Conservation (phyloP, 2,113 vertebrate species). For the Alaudala cheleensis region DNA sequence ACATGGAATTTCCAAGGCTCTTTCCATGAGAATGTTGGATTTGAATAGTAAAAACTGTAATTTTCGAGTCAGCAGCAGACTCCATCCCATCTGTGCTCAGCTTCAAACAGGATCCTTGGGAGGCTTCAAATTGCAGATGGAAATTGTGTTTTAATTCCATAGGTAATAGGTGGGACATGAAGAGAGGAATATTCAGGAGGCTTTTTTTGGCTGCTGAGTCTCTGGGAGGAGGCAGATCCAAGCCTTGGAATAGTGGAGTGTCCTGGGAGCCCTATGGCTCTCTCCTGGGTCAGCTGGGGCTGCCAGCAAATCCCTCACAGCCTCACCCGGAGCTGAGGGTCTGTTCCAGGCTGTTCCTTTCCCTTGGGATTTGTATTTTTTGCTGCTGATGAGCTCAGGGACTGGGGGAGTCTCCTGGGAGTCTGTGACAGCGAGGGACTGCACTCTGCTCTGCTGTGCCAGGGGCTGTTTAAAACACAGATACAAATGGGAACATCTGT, state of each 20-base stretch:
- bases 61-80: neutral
- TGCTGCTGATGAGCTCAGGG: neutral
- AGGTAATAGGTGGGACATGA: neutral
- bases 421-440: rapidly evolving
- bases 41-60: neutral
- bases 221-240: neutral
- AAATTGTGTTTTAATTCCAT: neutral
- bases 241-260: neutral
- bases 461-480: neutral
- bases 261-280: neutral
- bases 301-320: neutral
- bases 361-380: neutral
- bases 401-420: neutral
- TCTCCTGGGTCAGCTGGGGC: neutral
- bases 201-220: neutral
- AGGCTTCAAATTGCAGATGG: neutral
- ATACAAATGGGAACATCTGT: neutral
- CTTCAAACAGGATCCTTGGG: neutral
- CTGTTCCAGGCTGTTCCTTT: neutral
- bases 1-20: neutral
- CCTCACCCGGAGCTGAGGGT: neutral
- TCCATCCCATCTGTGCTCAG: neutral
- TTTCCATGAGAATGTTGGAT: neutral
- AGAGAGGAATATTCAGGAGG: neutral
- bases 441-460: neutral